These are phyloP conservation scores for Euplagia quadripunctaria DNA, from an alignment of 2,888 invertebrate species.

Conservation along the genomic window DNA sequence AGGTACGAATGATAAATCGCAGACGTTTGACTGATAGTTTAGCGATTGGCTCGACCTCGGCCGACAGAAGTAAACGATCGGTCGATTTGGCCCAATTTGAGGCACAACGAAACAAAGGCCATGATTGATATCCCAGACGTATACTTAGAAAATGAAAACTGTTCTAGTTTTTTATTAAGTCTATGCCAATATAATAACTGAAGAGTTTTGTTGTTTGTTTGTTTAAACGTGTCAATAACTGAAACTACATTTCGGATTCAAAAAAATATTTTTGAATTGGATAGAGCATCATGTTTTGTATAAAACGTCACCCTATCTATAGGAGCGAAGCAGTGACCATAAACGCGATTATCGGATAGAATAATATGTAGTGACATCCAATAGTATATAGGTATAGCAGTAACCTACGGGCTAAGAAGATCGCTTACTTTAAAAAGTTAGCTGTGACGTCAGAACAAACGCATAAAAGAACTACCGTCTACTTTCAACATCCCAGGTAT, in stretches of 20 bases:
- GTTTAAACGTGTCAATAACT: no score
- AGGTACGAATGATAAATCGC: not conserved
- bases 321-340: no score
- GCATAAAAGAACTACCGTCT: no score
- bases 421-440: not conserved
- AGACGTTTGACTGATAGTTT: slow-evolving; percentile 7
- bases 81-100: slow-evolving; percentile 2
- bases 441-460: not conserved
- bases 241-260: no score
- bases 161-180: not conserved
- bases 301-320: no score
- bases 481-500: no score
- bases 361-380: not conserved
- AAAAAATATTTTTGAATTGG: no score
- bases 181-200: not conserved
- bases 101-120: not conserved
- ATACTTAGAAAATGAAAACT: not conserved
- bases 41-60: not conserved
- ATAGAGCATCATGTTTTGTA: no score
- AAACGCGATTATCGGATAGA: no score
- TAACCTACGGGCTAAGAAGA: not conserved
- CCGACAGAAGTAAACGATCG: not conserved
- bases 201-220: no score
- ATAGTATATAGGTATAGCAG: not conserved
- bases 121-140: not conserved